Base-by-base conservation (phyloP, 2,888 invertebrate species). In the Artemia sinica region DNA sequence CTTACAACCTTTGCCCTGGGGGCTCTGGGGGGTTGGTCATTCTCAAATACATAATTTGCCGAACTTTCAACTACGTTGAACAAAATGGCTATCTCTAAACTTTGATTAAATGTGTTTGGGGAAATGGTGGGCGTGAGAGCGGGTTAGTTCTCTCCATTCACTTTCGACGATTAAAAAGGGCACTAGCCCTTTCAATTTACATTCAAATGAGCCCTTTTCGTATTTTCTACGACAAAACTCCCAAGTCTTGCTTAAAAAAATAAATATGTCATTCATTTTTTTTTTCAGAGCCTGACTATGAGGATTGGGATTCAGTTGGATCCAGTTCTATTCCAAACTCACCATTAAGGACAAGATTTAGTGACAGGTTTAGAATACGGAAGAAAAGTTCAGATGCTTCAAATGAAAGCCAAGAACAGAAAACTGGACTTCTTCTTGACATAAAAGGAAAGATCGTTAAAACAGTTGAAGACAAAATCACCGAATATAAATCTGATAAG, bases 401-500 rank as follows among this genome's bases (percentile, higher is more conserved):
- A n/a, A 58, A 18, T 58, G 58, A 58, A 58, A 14, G 14, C 8
- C 58, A 58, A 9, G 58, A 58, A 18, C 18, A n/a, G 18, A 58
- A 58, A 58, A 14, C 58, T 58, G 58, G 58, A 14, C 58, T 82
- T 86, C 75, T 84, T 87, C 72, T 83, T 84, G 86, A 86, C 72
- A 84, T 87, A 70, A 85, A 82, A 76, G 86, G 85, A 67, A 86
- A 87, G 78, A 84, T 88, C 71, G 84, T 86, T 58, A 87, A 87
- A 76, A 87, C 86, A 52, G 86, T 88, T 67, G 87, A 88, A 75
- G 87, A 87, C 71, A 87, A 86, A 79, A 80, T 87, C 70, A 85
- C 84, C 11, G 84, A 84, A 74, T 84, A 84, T 70, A 86, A 86
- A 73, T 80, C 77, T 71, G 84, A 85, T 73, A 82, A 82, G 78